Conservation (phyloP, 2,888 invertebrate species). For the Balanococcus diminutus region DNA sequence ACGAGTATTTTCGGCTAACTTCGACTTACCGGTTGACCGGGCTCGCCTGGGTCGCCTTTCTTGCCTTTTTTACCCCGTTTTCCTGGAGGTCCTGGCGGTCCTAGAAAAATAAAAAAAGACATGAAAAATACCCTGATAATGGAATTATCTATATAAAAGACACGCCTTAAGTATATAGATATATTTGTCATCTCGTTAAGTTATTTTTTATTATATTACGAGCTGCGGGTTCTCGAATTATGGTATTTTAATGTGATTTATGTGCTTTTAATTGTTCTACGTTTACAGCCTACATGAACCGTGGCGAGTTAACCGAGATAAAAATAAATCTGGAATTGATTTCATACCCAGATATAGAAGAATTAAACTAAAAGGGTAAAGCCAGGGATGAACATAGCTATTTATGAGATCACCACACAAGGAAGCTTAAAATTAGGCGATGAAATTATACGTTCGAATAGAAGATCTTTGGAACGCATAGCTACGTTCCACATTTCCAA, state of each 20-base stretch:
- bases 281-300: not conserved
- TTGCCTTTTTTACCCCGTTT: conserved; percentile 89
- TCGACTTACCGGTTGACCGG: conserved; percentile 80
- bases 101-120: conserved; percentile 64
- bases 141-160: not conserved
- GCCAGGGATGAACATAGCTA: no score
- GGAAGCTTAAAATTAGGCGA: not conserved
- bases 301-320: not conserved
- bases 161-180: not conserved
- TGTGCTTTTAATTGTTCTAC: not conserved
- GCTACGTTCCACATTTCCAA: not conserved
- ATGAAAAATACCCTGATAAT: not conserved
- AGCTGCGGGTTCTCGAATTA: not conserved
- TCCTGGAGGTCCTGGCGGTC: conserved; percentile 83
- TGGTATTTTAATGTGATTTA: conserved; percentile 21
- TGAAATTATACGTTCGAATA: not conserved
- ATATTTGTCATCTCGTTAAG: not conserved
- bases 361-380: no score
- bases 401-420: no score
- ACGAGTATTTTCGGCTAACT: not conserved
- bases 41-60: conserved; percentile 83
- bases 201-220: not conserved
- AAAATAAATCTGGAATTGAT: not conserved
- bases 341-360: no score
- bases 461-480: not conserved